A percentile compares a stretch with the other conserved stretches of the same genome.
Evolutionary conservation across 2,888 invertebrate genomes (phyloP).

Genomic region (Drosophila mettleri): DNA sequence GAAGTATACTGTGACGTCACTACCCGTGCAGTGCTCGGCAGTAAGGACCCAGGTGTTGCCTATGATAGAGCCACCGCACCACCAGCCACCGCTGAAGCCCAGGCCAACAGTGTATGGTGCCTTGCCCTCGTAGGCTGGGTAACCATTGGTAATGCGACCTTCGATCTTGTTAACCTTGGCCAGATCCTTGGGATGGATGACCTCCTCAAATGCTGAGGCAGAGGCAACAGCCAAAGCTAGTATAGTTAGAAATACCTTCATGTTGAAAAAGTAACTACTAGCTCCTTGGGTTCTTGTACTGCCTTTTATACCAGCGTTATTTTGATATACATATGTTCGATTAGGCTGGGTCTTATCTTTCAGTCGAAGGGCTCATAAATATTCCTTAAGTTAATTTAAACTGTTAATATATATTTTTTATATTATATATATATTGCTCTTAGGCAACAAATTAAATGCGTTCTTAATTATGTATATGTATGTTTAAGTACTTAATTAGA

Average conservation of each 20-base stretch:
- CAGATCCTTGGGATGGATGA: conserved; percentile 48
- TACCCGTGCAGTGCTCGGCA: conserved; percentile 76
- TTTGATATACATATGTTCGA: no score
- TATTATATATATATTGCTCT: no score
- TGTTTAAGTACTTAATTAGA: conserved; percentile 24
- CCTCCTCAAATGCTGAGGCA: conserved; percentile 28
- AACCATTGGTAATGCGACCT: conserved; percentile 70
- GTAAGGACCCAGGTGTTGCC: conserved; percentile 79
- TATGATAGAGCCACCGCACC: conserved; percentile 72
- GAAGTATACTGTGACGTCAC: conserved; percentile 58
- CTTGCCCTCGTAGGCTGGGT: conserved; percentile 59
- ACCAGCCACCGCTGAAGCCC: conserved; percentile 64
- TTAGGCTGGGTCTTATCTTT: conserved; percentile 17
- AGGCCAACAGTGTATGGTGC: conserved; percentile 78
- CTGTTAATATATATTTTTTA: conserved; percentile 24
- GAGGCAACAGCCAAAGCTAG: conserved; percentile 56
- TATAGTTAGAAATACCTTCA: conserved; percentile 58
- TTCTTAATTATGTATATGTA: neutral
- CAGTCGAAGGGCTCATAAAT: conserved; percentile 23
- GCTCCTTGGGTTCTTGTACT: rapidly evolving
- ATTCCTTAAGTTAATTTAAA: conserved; percentile 21
- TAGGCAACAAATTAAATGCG: neutral
- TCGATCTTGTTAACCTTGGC: conserved; percentile 34
- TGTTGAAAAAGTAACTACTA: conserved; percentile 42
- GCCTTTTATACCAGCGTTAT: conserved; percentile 29